phyloP scores from a whole-genome alignment of 2,113 vertebrate species.

The Scytalopus superciliaris region DNA sequence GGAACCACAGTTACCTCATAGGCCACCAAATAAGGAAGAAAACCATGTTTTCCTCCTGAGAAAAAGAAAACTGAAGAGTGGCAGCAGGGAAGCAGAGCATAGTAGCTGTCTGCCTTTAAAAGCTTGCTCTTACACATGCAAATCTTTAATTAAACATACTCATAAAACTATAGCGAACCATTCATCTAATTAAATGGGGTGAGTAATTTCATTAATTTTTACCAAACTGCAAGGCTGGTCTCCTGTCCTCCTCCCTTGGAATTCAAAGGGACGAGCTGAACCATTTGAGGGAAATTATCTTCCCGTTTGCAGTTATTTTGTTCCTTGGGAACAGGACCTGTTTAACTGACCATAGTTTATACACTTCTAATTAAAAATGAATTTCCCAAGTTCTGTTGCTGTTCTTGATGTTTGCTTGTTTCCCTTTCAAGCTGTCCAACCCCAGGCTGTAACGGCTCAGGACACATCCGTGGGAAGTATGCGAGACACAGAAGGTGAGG shows the following conservation, averaged over 20 bases:
- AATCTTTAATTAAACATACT: conserved; percentile 71
- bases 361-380: neutral
- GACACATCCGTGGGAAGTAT: conserved; percentile 95
- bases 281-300: neutral
- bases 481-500: conserved; percentile 95
- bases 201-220: conserved; percentile 72
- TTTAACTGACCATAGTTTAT: neutral
- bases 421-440: conserved; percentile 90
- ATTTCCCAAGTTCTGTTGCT: neutral
- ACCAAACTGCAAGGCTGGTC: conserved; percentile 26
- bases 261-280: conserved; percentile 34
- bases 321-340: neutral
- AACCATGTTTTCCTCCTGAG: neutral
- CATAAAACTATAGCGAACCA: conserved; percentile 53
- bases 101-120: conserved; percentile 16
- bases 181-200: conserved; percentile 68
- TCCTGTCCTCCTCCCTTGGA: conserved; percentile 27
- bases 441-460: conserved; percentile 93
- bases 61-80: neutral
- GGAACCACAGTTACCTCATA: neutral
- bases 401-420: conserved; percentile 25
- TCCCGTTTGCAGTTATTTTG: neutral
- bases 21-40: neutral
- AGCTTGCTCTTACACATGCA: conserved; percentile 52
- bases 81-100: neutral